These are phyloP conservation scores for Chydorus sphaericus DNA, from an alignment of 2,888 invertebrate species.

Conservation along the genomic window DNA sequence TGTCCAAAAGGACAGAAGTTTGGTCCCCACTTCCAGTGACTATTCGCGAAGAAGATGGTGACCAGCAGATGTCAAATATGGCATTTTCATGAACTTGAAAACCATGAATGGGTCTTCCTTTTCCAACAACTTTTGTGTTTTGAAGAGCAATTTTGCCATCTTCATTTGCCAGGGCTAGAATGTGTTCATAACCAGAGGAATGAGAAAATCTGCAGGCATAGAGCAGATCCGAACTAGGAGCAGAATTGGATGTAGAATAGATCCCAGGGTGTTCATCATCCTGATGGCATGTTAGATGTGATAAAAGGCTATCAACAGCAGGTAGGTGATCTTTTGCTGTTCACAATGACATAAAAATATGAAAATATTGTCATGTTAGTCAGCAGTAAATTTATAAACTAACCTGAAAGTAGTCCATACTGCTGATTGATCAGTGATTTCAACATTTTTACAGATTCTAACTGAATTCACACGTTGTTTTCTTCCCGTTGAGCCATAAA, in stretches of 20 bases:
- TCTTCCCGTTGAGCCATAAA: no score
- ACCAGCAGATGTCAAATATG: constrained; percentile 79
- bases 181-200: constrained; percentile 45
- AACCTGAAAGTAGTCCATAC: not conserved
- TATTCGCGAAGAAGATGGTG: constrained; percentile 50
- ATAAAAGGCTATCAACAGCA: not conserved
- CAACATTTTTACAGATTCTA: no score
- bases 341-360: not conserved
- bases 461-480: no score
- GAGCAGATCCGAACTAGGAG: constrained; percentile 25
- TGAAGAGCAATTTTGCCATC: constrained; percentile 53
- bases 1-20: constrained; percentile 63
- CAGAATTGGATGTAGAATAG: not conserved
- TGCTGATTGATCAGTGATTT: not conserved
- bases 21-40: constrained; percentile 78
- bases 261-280: constrained; percentile 11
- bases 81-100: constrained; percentile 59
- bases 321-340: not conserved
- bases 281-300: not conserved
- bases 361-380: not conserved
- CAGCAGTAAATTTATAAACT: not conserved
- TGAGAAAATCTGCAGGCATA: constrained; percentile 67
- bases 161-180: constrained; percentile 70
- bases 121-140: constrained; percentile 24
- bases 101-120: constrained; percentile 15